Evolutionary conservation across 2,888 invertebrate genomes (phyloP).

Genomic region (Gasteruption jaculator): DNA sequence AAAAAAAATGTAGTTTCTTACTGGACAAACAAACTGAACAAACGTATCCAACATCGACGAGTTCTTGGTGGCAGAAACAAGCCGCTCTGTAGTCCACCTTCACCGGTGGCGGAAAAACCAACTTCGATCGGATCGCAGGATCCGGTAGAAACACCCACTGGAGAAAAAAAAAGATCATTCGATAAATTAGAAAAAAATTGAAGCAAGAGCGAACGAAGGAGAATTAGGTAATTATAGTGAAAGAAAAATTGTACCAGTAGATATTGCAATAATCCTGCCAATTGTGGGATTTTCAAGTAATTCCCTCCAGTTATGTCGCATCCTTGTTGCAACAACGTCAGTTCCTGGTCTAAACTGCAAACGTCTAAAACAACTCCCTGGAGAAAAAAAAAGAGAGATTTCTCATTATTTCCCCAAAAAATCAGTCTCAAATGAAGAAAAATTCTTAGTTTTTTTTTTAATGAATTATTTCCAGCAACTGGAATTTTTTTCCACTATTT

Average conservation of each 20-base stretch:
- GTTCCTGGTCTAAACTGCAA: conserved; percentile 85
- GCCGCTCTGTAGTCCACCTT: conserved; percentile 96
- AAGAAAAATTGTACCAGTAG: conserved; percentile 61
- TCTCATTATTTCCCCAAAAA: too few species aligned
- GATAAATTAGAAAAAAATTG: conserved; percentile 7
- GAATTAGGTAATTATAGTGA: conserved; percentile 2
- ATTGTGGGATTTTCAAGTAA: conserved; percentile 81
- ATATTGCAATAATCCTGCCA: conserved; percentile 83
- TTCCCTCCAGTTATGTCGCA: conserved; percentile 94
- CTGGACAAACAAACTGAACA: conserved; percentile 97
- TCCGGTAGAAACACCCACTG: conserved; percentile 94
- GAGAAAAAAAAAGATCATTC: conserved; percentile 19
- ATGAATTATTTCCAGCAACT: too few species aligned
- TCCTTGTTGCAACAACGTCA: conserved; percentile 90
- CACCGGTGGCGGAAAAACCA: conserved; percentile 83
- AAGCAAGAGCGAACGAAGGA: conserved; percentile 7
- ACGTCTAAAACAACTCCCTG: conserved; percentile 87
- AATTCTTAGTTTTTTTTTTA: too few species aligned
- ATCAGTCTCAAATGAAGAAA: too few species aligned
- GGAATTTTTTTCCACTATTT: background rate
- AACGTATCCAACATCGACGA: conserved; percentile 94
- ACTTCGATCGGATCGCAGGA: conserved; percentile 69
- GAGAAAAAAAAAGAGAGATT: conserved; percentile 44
- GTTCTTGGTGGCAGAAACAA: conserved; percentile 94
- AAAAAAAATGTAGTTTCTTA: conserved; percentile 50